phyloP scores from a whole-genome alignment of 2,797 vertebrate genomes.

The Choloepus didactylus region DNA sequence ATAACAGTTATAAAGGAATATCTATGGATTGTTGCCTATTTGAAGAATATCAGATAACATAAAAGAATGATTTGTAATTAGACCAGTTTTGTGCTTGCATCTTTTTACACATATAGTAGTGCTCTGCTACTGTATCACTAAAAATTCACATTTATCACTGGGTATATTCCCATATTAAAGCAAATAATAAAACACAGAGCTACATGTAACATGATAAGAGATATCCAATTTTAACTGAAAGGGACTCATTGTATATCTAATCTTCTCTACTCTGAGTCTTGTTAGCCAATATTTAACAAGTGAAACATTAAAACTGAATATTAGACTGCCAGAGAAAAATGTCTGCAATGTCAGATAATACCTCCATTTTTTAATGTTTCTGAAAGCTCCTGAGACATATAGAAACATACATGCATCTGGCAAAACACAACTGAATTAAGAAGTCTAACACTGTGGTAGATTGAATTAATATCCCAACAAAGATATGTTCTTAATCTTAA shows the following conservation, averaged over 20 bases:
- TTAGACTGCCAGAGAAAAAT: not conserved
- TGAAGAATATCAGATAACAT: slow-evolving; percentile 26
- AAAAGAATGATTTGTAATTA: slow-evolving; percentile 31
- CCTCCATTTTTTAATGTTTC: slow-evolving; percentile 26
- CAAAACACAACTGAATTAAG: slow-evolving; percentile 17
- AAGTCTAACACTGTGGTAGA: not conserved
- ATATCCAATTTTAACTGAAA: not conserved
- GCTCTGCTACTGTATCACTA: not conserved
- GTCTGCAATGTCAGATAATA: not conserved
- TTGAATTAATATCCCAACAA: too few species aligned
- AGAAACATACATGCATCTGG: not conserved
- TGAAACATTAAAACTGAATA: not conserved
- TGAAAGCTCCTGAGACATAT: slow-evolving; percentile 37
- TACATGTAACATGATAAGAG: slow-evolving; percentile 17
- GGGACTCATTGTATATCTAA: not conserved
- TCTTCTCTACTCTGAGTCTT: not conserved
- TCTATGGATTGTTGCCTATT: not conserved
- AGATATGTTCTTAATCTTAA: too few species aligned
- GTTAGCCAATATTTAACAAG: not conserved
- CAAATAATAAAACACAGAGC: slow-evolving; percentile 29
- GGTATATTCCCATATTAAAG: not conserved
- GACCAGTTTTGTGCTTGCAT: not conserved
- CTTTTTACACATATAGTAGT: not conserved
- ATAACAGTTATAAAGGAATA: not conserved
- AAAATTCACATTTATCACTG: not conserved